Evolutionary conservation across 2,888 invertebrate species (phyloP), one percentile per base, ranked within the genome.

Genomic region (Spisula subtruncata): DNA sequence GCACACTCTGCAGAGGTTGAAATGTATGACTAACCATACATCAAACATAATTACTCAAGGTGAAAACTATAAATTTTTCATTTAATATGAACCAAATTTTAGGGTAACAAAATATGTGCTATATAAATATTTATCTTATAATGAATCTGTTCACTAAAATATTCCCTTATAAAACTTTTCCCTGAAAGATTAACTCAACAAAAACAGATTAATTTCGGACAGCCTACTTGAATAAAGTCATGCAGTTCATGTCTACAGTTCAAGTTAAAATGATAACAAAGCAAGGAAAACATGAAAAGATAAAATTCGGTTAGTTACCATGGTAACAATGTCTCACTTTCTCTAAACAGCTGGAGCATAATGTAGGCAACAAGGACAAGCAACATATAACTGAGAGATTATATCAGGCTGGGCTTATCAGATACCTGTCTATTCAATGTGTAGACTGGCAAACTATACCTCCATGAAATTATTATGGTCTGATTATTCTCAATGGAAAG

Each of bases 281-380:
- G 81, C n/a, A 46, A 20, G n/a, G 81, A 81, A 10, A 81, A 81
- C 25, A 81, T 25, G 35, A 85, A 85, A 85, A 75, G 75, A 85
- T 41, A 79, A 75, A 41, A 56, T 79, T 75, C 79, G 54, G 35
- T 54, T 80, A 46, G 85, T 85, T 54, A 51, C 85, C 85, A 85
- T 85, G 85, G 80, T 16, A 79, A 85, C 85, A 35, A 51, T 85
- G 85, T 85, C 80, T 85, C 85, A 85, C 85, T 85, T 85, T 85
- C 84, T 84, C 32, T 75, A 25, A 85, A 85, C 80, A 85, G 54
- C 85, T 85, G 85, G 85, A 79, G 54, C 25, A 85, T 18, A 79
- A 85, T 79, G 85, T 81, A 82, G 46, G 71, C 54, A 79, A 80
- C 85, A 85, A 85, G 85, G 85, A 85, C 85, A 85, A 35, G 8